Evolutionary conservation across 1,140 invertebrate genomes (phyloP), one percentile per base, ranked within the genome.

Genomic region (Glossosoma conforme): DNA sequence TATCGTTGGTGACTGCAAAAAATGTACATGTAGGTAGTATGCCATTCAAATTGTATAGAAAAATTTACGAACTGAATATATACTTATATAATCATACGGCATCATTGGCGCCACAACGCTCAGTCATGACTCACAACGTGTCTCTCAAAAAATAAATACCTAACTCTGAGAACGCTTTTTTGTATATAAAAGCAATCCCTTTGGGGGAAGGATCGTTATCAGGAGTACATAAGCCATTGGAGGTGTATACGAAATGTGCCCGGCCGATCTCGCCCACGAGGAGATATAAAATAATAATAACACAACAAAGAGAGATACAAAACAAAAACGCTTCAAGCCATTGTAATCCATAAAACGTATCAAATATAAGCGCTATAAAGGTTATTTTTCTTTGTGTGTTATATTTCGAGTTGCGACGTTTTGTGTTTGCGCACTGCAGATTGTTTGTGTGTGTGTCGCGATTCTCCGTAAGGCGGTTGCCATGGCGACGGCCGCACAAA

Each of bases 401-500:
- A 20, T 20, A 33, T 33, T 3, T 33, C 17, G n/a, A 4, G 32
- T 33, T 24, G 25, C 25, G 3, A 24, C 13, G 13, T 8, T 42
- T 18, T 36, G 18, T 36, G 13, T 36, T 8, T 36, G 33, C 18
- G 13, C 17, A 13, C 17, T 17, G 13, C 6, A 25, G 3, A n/a
- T 36, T 38, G 22, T n/a, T 5, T 20, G 28, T 43, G 38, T 15
- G 21, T n/a, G 38, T 28, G 38, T 33, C 32, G 24, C 38, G 38
- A 25, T 38, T 42, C 47, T 28, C 38, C 20, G 47, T 50, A 43
- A 25, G 28, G 43, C 52, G 44, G 52, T 47, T 28, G 28, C 52
- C 52, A 47, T 43, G 52, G 52, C 43, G 28, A 54, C 52, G 44
- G 52, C 44, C 52, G 52, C 52, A 54, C 52, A 54, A 54, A 54